Percentiles rank a stretch among this genome's conserved stretches.
Conservation (phyloP, 2,888 invertebrate species). For the Sesia bembeciformis region DNA sequence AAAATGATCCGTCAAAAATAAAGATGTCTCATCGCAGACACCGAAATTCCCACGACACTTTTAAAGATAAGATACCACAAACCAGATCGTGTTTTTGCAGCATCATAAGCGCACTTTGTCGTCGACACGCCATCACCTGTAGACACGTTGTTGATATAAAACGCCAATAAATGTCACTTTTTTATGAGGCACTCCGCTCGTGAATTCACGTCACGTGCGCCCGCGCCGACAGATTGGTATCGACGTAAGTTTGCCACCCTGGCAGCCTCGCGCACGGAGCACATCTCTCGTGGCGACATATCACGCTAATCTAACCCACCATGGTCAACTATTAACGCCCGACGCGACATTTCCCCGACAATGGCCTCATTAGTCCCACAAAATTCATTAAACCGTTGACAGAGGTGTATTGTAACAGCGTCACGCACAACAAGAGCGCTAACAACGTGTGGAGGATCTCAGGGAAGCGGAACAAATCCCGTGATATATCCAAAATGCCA, state of each 20-base stretch:
- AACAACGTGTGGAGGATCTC: slow-evolving; percentile 68
- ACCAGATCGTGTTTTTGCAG: slow-evolving; percentile 57
- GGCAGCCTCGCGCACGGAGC: slow-evolving; percentile 33
- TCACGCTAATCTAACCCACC: slow-evolving; percentile 46
- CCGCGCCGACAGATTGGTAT: slow-evolving; percentile 56
- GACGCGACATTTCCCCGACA: slow-evolving; percentile 47
- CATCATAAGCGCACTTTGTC: slow-evolving; percentile 52
- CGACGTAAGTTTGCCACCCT: slow-evolving; percentile 52
- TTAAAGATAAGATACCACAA: slow-evolving; percentile 41
- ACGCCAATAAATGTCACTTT: slow-evolving; percentile 72
- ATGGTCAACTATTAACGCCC: slow-evolving; percentile 42
- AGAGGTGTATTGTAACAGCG: slow-evolving; percentile 48
- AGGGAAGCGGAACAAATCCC: slow-evolving; percentile 67
- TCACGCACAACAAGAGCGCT: slow-evolving; percentile 64
- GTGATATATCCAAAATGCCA: slow-evolving; percentile 56
- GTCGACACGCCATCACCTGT: slow-evolving; percentile 51
- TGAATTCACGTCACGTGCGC: slow-evolving; percentile 66
- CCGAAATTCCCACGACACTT: slow-evolving; percentile 49
- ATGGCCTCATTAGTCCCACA: slow-evolving; percentile 64
- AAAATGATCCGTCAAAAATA: slow-evolving; percentile 21
- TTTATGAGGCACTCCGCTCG: slow-evolving; percentile 57
- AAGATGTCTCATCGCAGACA: slow-evolving; percentile 30
- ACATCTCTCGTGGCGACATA: slow-evolving; percentile 19
- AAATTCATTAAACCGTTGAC: slow-evolving; percentile 60
- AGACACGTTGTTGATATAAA: slow-evolving; percentile 68